These are phyloP conservation scores for Sclerurus mexicanus DNA, from an alignment of 2,113 vertebrate genomes.

Conservation along the genomic window DNA sequence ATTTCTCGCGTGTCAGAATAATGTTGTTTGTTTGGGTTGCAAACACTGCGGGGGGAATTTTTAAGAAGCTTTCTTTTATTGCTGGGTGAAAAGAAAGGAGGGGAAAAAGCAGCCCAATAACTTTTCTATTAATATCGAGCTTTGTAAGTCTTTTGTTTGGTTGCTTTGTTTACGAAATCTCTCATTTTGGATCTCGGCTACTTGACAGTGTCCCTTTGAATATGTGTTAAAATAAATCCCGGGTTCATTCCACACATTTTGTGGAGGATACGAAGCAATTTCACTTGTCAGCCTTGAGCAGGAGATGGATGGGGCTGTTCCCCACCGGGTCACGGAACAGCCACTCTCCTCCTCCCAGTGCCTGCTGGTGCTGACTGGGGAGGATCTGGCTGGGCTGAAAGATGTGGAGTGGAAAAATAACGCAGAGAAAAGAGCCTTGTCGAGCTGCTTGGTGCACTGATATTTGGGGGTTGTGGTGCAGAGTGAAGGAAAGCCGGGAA, in stretches of 20 bases:
- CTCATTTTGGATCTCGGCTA: not conserved
- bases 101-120: not conserved
- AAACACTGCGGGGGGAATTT: not conserved
- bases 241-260: not conserved
- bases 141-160: not conserved
- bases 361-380: not conserved
- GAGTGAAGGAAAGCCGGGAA: not conserved
- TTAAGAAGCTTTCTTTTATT: not conserved
- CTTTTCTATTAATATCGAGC: constrained; percentile 12
- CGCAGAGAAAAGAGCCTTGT: not conserved
- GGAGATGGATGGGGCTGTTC: constrained; percentile 18
- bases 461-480: not conserved
- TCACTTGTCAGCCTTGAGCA: not conserved
- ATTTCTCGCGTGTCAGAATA: not conserved
- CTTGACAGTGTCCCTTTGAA: not conserved
- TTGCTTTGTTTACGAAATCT: not conserved
- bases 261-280: not conserved
- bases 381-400: not conserved
- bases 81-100: not conserved
- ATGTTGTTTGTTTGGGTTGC: not conserved
- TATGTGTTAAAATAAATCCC: not conserved
- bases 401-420: not conserved
- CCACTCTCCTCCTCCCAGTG: not conserved
- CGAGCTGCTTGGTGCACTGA: not conserved
- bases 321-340: not conserved